A percentile compares a stretch with the other conserved stretches of the same genome.
Evolutionary conservation across 2,888 invertebrate species (phyloP).

Genomic region (Sthenelais limicola): DNA sequence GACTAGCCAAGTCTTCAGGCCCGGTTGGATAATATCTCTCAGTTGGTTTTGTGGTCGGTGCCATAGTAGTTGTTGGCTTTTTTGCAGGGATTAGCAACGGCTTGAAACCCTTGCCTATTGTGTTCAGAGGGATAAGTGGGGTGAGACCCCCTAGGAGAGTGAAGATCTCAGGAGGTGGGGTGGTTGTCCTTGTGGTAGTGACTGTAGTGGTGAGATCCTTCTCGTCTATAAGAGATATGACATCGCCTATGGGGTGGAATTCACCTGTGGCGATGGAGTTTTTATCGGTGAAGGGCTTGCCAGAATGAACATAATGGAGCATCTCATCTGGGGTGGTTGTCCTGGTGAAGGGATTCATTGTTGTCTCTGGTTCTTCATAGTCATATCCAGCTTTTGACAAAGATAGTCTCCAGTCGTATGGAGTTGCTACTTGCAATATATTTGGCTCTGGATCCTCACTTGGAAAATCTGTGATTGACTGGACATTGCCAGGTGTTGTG

Average conservation of each 20-base stretch:
- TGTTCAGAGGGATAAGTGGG: background rate
- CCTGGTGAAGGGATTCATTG: background rate
- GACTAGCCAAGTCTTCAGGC: no score
- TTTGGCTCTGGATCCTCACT: no score
- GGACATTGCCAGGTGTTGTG: no score
- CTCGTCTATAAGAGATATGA: conserved; percentile 28
- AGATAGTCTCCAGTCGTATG: background rate
- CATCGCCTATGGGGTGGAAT: conserved; percentile 22
- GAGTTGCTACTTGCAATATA: no score
- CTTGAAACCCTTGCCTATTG: background rate
- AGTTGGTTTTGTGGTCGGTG: no score
- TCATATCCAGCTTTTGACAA: background rate
- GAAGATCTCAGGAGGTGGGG: conserved; percentile 22
- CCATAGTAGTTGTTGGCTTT: no score
- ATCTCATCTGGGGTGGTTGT: conserved; percentile 16
- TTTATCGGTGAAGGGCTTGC: background rate
- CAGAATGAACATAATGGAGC: conserved; percentile 27
- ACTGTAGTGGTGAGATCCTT: background rate
- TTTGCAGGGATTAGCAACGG: background rate
- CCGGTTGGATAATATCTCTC: no score
- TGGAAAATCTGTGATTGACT: no score
- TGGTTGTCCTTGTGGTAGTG: conserved; percentile 7
- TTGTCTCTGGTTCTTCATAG: background rate
- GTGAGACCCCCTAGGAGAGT: conserved; percentile 6
- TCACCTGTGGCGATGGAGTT: conserved; percentile 31